Conservation (phyloP, 1,140 invertebrate genomes). For the Drosophila rufa region DNA sequence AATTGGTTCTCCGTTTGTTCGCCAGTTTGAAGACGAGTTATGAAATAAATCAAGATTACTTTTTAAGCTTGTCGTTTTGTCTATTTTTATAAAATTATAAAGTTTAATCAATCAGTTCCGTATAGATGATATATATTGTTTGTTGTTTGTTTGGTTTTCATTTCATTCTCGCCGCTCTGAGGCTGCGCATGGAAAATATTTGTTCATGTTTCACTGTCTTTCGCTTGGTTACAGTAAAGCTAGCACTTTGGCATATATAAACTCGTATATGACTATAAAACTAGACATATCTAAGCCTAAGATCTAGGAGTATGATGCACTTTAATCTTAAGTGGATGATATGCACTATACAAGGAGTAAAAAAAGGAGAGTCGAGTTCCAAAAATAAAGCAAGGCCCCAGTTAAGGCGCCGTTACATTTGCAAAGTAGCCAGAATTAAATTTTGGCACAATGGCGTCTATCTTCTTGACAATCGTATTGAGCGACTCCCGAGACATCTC, state of each 20-base stretch:
- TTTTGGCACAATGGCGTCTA: conserved; percentile 73
- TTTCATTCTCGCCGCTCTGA: conserved; percentile 19
- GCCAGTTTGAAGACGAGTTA: background rate
- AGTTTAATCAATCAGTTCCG: conserved; percentile 71
- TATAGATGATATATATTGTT: conserved; percentile 37
- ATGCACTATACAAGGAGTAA: conserved; percentile 41
- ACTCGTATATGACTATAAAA: conserved; percentile 54
- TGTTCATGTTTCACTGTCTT: conserved; percentile 52
- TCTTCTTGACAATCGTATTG: conserved; percentile 67
- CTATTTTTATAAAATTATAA: conserved; percentile 40
- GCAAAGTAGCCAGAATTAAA: conserved; percentile 61
- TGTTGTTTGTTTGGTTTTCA: conserved; percentile 16
- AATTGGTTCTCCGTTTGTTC: conserved; percentile 12
- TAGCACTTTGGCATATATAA: conserved; percentile 52
- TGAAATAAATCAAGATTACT: conserved; percentile 32
- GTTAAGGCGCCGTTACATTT: conserved; percentile 26
- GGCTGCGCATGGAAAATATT: conserved; percentile 51
- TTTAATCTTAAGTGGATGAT: conserved; percentile 43
- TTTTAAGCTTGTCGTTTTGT: conserved; percentile 30
- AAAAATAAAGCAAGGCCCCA: conserved; percentile 20
- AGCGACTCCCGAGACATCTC: conserved; percentile 78
- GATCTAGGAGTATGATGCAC: conserved; percentile 45
- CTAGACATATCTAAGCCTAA: conserved; percentile 52
- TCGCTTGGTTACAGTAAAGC: conserved; percentile 40
- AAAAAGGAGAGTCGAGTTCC: conserved; percentile 21